These are phyloP conservation scores for Athrips mouffetella DNA, from an alignment of 2,888 invertebrate species.

Conservation along the genomic window DNA sequence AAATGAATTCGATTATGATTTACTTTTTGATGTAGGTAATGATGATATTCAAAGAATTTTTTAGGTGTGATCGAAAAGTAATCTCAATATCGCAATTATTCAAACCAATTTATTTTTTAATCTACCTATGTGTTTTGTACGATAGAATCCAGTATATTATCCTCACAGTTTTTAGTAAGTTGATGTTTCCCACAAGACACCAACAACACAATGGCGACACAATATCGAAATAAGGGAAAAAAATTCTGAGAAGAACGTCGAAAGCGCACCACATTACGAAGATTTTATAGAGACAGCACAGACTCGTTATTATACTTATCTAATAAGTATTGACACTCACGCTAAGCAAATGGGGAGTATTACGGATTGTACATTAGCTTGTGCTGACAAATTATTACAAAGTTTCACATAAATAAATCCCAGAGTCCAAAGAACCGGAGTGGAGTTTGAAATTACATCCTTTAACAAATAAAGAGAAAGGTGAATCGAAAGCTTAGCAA, in stretches of 20 bases:
- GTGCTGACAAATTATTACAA: conserved; percentile 54
- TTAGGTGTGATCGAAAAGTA: background rate
- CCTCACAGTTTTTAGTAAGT: conserved; percentile 12
- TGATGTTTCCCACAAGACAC: background rate
- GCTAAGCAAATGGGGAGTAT: conserved; percentile 58
- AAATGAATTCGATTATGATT: conserved; percentile 11
- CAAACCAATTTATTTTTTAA: background rate
- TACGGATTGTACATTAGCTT: conserved; percentile 53
- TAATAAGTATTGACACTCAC: conserved; percentile 58
- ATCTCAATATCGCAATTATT: background rate
- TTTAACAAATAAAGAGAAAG: background rate
- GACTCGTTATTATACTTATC: conserved; percentile 39
- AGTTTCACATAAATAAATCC: conserved; percentile 52
- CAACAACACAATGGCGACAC: conserved; percentile 21
- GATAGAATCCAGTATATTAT: conserved; percentile 3
- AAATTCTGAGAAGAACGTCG: conserved; percentile 39
- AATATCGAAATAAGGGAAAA: conserved; percentile 13
- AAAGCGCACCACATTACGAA: conserved; percentile 40
- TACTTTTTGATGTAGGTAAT: background rate
- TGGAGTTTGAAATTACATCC: background rate
- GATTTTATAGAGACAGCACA: conserved; percentile 41
- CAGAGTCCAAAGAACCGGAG: conserved; percentile 60
- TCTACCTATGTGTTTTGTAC: background rate
- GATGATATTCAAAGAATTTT: background rate
- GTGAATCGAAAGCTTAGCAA: background rate